Base-by-base conservation (phyloP, 2,888 invertebrate genomes). In the Harpagoxenus sublaevis region DNA sequence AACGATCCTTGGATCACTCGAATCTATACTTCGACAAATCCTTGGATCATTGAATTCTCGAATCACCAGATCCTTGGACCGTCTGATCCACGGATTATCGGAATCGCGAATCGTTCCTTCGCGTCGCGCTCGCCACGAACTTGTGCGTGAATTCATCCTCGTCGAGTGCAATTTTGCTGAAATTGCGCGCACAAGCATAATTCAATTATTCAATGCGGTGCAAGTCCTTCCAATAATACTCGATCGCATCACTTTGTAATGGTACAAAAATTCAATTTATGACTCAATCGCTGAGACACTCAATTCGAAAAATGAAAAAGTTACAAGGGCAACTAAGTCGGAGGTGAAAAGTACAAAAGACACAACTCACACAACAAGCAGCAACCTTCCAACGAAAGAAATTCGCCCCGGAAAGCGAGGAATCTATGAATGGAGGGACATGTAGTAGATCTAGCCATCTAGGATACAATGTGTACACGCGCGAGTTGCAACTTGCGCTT, bases 21-120 rank as follows among this genome's bases (percentile, higher is more conserved):
- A 79, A 62, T 8, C 39, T 60, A 51, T 60, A 39, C 48, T 63
- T 81, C 60, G 79, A 42, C 35, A 60, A 60, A 81, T 81, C 39
- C 79, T 81, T n/a, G 73, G 79, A 60, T 71, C 71, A 71, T 79
- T 79, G 71, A 60, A 57, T 65, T n/a, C 23, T 78, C 78, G 68
- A 45, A 65, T 60, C 39, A 39, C 8, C 51, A 12, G 60, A 70
- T 68, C 55, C 62, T 45, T 18, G 57, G 55, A 73, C 23, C 73
- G 15, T 66, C 23, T 42, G 68, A 55, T 68, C 68, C n/a, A 39
- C 42, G 57, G 35, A 79, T 71, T 10, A 42, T 71, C 57, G 35
- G 48, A 48, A 28, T 60, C 55, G 45, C 55, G 48, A 65, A 66
- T 65, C 75, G 60, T 60, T 73, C 23, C 12, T 68, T 62, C 35